phyloP scores from a whole-genome alignment of 1,140 invertebrate genomes.

The Tribolium madens region DNA sequence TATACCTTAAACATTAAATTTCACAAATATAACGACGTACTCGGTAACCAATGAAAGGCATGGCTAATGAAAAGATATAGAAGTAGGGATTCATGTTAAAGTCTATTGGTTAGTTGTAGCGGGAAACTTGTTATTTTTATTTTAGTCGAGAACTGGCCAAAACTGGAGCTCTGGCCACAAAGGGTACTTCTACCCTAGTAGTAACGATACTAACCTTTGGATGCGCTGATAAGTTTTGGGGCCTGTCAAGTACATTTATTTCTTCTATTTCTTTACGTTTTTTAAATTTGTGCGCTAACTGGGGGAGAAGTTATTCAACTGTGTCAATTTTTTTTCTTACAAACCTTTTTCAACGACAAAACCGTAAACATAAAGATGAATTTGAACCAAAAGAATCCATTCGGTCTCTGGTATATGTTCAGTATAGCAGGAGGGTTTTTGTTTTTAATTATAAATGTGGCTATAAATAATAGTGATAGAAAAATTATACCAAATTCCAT shows the following conservation, averaged over 20 bases:
- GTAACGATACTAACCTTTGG: conserved; percentile 56
- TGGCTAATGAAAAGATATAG: too few species aligned
- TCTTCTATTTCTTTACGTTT: background rate
- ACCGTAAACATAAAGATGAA: conserved; percentile 66
- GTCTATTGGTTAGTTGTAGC: too few species aligned
- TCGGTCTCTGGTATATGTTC: conserved; percentile 68
- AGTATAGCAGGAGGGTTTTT: conserved; percentile 65
- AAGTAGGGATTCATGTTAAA: too few species aligned
- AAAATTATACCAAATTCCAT: conserved; percentile 5
- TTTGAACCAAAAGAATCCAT: conserved; percentile 68
- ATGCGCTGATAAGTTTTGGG: conserved; percentile 67
- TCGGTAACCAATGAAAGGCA: too few species aligned
- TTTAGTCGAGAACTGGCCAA: too few species aligned
- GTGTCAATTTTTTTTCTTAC: conserved; percentile 53
- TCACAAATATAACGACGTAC: too few species aligned
- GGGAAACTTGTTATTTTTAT: too few species aligned
- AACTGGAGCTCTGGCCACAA: too few species aligned
- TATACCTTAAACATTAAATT: too few species aligned
- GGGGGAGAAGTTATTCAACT: background rate
- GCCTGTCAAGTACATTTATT: conserved; percentile 65
- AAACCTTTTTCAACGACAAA: conserved; percentile 64
- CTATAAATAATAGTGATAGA: conserved; percentile 37
- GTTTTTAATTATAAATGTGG: conserved; percentile 46
- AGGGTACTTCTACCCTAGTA: too few species aligned
- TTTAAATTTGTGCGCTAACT: background rate